These are phyloP conservation scores for Andricus quercusramuli DNA, from an alignment of 2,888 invertebrate species.

Conservation along the genomic window DNA sequence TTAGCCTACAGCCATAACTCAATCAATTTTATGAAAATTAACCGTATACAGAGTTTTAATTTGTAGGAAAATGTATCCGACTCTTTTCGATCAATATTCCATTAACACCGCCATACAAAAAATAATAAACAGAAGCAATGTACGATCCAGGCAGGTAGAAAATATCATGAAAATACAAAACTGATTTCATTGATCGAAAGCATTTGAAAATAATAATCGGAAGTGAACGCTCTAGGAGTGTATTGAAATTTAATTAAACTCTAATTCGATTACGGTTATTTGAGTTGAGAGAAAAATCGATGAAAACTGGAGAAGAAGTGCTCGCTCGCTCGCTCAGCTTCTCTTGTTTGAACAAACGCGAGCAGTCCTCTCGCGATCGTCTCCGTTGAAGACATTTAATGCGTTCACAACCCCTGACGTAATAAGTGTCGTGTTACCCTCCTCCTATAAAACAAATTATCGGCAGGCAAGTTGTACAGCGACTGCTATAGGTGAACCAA, in stretches of 20 bases:
- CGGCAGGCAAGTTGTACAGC: conserved; percentile 44
- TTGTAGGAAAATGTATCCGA: background rate
- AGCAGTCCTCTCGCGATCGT: background rate
- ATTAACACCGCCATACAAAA: background rate
- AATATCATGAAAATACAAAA: conserved; percentile 11
- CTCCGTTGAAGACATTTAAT: background rate
- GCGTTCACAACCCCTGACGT: conserved; percentile 45
- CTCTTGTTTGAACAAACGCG: background rate
- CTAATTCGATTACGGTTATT: conserved; percentile 13
- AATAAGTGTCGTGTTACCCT: conserved; percentile 65
- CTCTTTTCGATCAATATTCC: background rate
- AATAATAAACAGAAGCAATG: background rate
- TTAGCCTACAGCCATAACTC: background rate
- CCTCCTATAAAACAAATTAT: conserved; percentile 61
- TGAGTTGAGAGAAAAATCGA: conserved; percentile 8
- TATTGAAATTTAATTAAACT: conserved; percentile 13
- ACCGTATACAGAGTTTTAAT: background rate
- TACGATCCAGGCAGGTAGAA: background rate
- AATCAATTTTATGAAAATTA: conserved; percentile 6
- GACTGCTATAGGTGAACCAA: conserved; percentile 35
- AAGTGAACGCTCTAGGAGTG: background rate
- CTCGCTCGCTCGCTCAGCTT: background rate
- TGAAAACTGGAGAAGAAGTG: background rate
- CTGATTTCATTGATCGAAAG: background rate
- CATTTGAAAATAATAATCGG: background rate